Evolutionary conservation across 2,797 vertebrate genomes (phyloP).

Genomic region (Channa striata): DNA sequence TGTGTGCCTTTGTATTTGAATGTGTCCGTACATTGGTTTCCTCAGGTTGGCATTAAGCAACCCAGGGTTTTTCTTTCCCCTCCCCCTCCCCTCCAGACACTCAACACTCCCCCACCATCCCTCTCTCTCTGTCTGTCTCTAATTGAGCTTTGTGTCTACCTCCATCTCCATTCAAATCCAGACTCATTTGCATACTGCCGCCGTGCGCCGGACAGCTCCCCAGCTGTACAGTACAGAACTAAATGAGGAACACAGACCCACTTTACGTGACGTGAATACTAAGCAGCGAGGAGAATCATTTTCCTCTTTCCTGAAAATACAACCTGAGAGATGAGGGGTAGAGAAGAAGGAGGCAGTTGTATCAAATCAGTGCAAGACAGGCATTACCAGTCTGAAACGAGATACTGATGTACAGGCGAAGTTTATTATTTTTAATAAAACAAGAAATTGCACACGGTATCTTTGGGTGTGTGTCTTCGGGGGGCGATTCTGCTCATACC

Average conservation of each 20-base stretch:
- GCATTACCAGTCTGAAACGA: conserved; percentile 46
- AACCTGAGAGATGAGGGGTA: conserved; percentile 62
- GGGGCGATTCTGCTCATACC: neutral
- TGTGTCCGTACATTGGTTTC: conserved; percentile 70
- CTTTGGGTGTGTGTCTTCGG: too few relatives aligned
- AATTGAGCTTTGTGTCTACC: conserved; percentile 89
- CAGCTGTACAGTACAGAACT: conserved; percentile 88
- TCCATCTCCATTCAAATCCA: conserved; percentile 84
- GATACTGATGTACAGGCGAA: conserved; percentile 32
- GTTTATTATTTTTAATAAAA: conserved; percentile 49
- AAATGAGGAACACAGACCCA: conserved; percentile 91
- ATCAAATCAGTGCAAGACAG: conserved; percentile 62
- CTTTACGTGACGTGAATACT: conserved; percentile 93
- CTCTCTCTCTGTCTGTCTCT: conserved; percentile 68
- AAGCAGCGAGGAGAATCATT: conserved; percentile 78
- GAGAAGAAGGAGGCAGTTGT: conserved; percentile 52
- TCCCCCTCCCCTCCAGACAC: conserved; percentile 66
- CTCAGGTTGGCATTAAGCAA: conserved; percentile 82
- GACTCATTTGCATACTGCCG: conserved; percentile 88
- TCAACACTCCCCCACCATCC: conserved; percentile 65
- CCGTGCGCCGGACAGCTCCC: conserved; percentile 86
- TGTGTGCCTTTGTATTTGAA: conserved; percentile 61
- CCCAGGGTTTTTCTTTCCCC: conserved; percentile 61
- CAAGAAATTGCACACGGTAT: conserved; percentile 24
- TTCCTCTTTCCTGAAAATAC: conserved; percentile 66